Percentiles rank a stretch among this genome's conserved stretches.
These are phyloP conservation scores for Quadroppia sp. DNA, from an alignment of 2,888 invertebrate genomes.

Conservation along the genomic window DNA sequence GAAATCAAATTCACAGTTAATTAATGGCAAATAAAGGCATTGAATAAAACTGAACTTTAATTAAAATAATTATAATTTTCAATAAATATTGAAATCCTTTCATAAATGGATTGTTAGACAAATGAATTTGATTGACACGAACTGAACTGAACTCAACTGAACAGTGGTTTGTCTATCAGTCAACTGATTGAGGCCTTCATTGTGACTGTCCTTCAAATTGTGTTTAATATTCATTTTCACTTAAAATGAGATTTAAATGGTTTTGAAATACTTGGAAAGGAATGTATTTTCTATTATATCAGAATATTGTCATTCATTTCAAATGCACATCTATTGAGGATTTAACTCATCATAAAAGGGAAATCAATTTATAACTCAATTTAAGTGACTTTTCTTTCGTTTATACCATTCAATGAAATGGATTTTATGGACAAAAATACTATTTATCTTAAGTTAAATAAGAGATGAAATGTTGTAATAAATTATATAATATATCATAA, in stretches of 20 bases:
- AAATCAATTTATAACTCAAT: background rate
- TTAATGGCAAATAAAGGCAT: too few relatives aligned
- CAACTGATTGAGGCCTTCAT: constrained; percentile 7
- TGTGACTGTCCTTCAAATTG: background rate
- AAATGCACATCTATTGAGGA: background rate
- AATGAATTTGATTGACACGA: too few relatives aligned
- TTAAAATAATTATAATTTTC: too few relatives aligned
- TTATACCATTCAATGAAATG: background rate
- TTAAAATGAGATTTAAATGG: background rate
- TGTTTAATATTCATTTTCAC: background rate
- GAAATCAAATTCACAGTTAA: too few relatives aligned
- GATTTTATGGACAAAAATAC: background rate
- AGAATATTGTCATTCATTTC: background rate
- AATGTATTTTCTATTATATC: background rate
- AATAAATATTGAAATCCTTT: too few relatives aligned
- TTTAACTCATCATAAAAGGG: background rate
- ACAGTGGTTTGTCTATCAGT: too few relatives aligned
- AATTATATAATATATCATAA: too few relatives aligned
- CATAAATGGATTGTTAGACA: too few relatives aligned
- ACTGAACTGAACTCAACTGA: too few relatives aligned
- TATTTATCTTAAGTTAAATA: too few relatives aligned
- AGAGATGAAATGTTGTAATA: too few relatives aligned
- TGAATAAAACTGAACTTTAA: too few relatives aligned
- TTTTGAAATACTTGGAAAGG: background rate
- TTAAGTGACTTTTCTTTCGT: background rate